Evolutionary conservation across 1,140 invertebrate species (phyloP), one percentile per base, ranked within the genome.

Genomic region (Choristoneura fumiferana): DNA sequence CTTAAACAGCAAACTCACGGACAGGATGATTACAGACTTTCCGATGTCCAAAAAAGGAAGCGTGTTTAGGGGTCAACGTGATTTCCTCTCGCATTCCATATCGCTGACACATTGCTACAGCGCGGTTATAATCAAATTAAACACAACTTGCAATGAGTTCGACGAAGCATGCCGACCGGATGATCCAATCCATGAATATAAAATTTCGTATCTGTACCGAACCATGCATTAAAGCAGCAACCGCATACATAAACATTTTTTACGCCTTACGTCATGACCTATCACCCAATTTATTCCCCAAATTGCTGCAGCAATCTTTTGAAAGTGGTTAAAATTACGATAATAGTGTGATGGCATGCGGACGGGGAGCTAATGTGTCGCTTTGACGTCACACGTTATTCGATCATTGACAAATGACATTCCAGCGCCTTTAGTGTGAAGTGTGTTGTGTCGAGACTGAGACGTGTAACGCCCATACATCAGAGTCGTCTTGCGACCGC

Each of bases 401-500:
- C 78, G 81, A 84, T 82, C 81, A 84, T 85, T 85, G 79, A 83
- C 81, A 87, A 87, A 83, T 82, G 79, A 82, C 84, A 87, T 87
- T 87, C 84, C 82, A 72, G 64, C 71, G 76, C 71, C 62, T 66
- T 37, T 36, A 84, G 78, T 81, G 78, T 79, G 72, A 71, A 81
- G 71, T 69, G 72, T 69, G 67, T 70, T 13, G 58, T 62, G 69
- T 84, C 81, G 64, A 77, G 66, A 77, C 62, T 78, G 67, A 71
- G 72, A 80, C 79, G 84, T 76, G 78, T 83, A 69, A 84, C 55
- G 58, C 22, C 54, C 62, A 70, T 80, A 87, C 84, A 29, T 80
- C 81, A 45, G 38, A 61, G 58, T 73, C 70, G 68, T 76, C 76
- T 78, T 71, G 67, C 69, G 66, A 63, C 58, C 69, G 60, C 49